Conservation (phyloP, 2,888 invertebrate species). For the Torymus tubicola region DNA sequence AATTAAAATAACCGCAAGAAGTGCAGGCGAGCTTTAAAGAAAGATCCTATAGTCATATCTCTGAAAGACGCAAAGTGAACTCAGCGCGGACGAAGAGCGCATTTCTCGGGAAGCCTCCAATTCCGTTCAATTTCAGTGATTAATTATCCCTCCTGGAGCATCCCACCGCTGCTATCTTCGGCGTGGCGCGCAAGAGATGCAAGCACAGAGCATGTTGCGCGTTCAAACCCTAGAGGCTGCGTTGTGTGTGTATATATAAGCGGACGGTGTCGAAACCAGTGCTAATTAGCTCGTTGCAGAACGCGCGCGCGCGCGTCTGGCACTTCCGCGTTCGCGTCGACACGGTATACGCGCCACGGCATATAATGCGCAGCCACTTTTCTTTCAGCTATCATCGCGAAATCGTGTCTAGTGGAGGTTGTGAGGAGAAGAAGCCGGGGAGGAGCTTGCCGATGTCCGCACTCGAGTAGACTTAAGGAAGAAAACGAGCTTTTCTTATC, state of each 20-base stretch:
- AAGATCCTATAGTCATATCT: too few species aligned
- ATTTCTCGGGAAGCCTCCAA: neutral
- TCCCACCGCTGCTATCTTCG: neutral
- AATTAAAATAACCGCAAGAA: too few species aligned
- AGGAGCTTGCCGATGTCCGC: neutral
- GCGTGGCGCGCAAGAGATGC: neutral
- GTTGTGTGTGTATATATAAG: neutral
- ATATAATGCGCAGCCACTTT: constrained; percentile 40
- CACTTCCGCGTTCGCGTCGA: neutral
- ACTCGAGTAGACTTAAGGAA: constrained; percentile 18
- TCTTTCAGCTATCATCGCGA: constrained; percentile 15
- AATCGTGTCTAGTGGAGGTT: neutral
- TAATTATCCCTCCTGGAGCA: constrained; percentile 26
- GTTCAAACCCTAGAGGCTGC: too few species aligned
- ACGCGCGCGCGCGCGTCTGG: neutral
- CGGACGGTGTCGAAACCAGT: constrained; percentile 24
- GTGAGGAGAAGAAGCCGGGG: neutral
- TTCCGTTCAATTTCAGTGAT: constrained; percentile 9
- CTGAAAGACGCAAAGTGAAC: too few species aligned
- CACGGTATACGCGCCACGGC: constrained; percentile 21
- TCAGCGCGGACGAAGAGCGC: neutral
- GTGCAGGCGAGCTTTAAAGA: too few species aligned
- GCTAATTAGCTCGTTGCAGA: constrained; percentile 37
- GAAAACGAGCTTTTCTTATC: neutral
- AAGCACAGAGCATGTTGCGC: too few species aligned